A percentile compares a stretch with the other conserved stretches of the same genome.
These are phyloP conservation scores for Poliocrania exsul DNA, from an alignment of 2,797 vertebrate genomes.

Conservation along the genomic window DNA sequence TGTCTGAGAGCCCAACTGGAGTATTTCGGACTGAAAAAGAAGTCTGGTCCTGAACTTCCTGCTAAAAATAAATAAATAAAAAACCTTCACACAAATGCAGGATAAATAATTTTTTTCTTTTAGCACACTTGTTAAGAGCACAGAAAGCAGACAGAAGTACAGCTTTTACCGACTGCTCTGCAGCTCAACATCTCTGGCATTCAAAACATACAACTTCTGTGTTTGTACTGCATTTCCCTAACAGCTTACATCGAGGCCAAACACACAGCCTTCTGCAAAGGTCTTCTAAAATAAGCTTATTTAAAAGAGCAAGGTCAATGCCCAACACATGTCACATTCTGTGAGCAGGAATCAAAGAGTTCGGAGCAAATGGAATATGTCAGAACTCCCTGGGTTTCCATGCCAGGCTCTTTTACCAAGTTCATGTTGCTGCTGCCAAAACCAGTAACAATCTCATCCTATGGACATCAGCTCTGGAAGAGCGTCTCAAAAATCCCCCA, in stretches of 20 bases:
- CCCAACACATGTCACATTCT: constrained; percentile 54
- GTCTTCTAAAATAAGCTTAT: constrained; percentile 67
- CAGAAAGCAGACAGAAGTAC: constrained; percentile 20
- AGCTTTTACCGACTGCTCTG: constrained; percentile 53
- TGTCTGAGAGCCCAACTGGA: neutral
- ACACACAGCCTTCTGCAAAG: constrained; percentile 54
- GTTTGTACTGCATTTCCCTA: constrained; percentile 68
- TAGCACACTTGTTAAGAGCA: neutral
- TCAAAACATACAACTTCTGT: constrained; percentile 69
- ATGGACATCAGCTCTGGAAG: constrained; percentile 26
- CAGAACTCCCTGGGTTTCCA: constrained; percentile 35
- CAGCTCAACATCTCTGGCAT: constrained; percentile 64
- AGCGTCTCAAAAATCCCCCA: neutral
- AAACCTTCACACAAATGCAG: neutral
- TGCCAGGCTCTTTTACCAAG: constrained; percentile 48
- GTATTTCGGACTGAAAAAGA: neutral
- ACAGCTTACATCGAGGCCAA: constrained; percentile 65
- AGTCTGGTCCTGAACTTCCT: neutral
- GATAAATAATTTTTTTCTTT: neutral
- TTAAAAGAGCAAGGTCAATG: constrained; percentile 59
- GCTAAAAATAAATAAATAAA: neutral
- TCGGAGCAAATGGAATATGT: constrained; percentile 49
- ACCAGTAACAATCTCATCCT: constrained; percentile 26
- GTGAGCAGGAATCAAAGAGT: constrained; percentile 49
- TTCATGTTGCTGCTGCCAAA: constrained; percentile 29